Conservation (phyloP, 2,113 vertebrate genomes). For the Lepisosteus oculatus region DNA sequence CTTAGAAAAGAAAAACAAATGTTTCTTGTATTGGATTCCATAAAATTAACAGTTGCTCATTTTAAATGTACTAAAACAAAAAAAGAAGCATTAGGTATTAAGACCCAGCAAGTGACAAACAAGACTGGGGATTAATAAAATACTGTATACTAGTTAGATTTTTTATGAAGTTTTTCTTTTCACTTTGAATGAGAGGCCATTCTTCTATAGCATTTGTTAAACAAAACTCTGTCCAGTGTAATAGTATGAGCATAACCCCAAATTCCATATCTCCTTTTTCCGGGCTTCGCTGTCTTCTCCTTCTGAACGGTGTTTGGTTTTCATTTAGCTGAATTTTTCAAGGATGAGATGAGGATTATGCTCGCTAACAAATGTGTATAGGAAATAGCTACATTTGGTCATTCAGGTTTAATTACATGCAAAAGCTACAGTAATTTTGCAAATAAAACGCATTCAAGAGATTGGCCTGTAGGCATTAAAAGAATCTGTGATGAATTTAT, state of each 20-base stretch:
- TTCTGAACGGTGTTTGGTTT: slow-evolving; percentile 35
- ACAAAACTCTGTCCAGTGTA: slow-evolving; percentile 48
- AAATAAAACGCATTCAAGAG: neutral
- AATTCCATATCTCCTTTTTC: slow-evolving; percentile 29
- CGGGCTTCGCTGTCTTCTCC: slow-evolving; percentile 28
- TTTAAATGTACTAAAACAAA: no score
- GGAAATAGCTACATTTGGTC: neutral
- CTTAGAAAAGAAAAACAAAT: no score
- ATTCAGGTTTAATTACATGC: neutral
- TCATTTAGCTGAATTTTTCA: slow-evolving; percentile 32
- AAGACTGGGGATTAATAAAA: no score
- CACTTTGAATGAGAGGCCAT: slow-evolving; percentile 30
- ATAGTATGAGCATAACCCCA: slow-evolving; percentile 39
- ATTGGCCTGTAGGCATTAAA: neutral
- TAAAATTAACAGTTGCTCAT: no score
- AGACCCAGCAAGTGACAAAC: no score
- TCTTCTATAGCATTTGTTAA: slow-evolving; percentile 33
- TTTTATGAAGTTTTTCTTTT: no score
- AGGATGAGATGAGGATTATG: slow-evolving; percentile 38
- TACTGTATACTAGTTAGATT: no score
- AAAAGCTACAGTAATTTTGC: neutral
- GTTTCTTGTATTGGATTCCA: no score
- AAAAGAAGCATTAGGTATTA: no score
- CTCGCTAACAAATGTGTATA: neutral
- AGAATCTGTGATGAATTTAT: neutral